These are phyloP conservation scores for Sprattus sprattus DNA, from an alignment of 2,113 vertebrate genomes.

Conservation along the genomic window DNA sequence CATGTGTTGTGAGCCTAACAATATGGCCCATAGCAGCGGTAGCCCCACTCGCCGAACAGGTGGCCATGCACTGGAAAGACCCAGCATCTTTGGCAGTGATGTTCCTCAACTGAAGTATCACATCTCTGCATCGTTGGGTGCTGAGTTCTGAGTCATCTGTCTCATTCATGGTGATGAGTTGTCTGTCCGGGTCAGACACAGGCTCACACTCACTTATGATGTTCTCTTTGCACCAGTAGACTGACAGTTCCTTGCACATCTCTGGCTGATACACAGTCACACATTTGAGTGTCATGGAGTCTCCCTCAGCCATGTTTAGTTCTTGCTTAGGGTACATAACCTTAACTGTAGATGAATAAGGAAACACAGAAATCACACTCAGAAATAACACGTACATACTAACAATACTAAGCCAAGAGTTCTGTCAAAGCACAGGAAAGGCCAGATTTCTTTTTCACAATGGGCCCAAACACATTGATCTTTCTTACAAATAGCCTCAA, in stretches of 20 bases:
- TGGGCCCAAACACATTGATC: no score
- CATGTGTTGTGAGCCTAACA: background rate
- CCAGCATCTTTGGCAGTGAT: background rate
- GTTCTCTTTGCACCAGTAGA: background rate
- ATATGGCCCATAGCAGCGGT: background rate
- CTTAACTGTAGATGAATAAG: background rate
- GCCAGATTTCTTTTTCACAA: no score
- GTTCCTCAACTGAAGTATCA: background rate
- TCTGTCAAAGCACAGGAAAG: no score
- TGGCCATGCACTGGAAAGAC: background rate
- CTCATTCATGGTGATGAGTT: conserved; percentile 5
- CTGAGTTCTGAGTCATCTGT: background rate
- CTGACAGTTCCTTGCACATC: background rate
- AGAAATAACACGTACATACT: background rate
- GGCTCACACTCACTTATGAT: background rate
- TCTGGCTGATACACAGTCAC: background rate
- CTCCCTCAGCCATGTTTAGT: background rate
- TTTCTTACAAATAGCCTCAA: no score
- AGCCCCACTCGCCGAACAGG: background rate
- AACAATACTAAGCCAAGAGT: no score
- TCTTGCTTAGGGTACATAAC: background rate
- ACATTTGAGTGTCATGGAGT: background rate
- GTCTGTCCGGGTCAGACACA: background rate
- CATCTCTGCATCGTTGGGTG: background rate
- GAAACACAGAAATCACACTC: background rate